A percentile compares a stretch with the other conserved stretches of the same genome.
Conservation (phyloP, 2,888 invertebrate species). For the Temnothorax ravouxi region DNA sequence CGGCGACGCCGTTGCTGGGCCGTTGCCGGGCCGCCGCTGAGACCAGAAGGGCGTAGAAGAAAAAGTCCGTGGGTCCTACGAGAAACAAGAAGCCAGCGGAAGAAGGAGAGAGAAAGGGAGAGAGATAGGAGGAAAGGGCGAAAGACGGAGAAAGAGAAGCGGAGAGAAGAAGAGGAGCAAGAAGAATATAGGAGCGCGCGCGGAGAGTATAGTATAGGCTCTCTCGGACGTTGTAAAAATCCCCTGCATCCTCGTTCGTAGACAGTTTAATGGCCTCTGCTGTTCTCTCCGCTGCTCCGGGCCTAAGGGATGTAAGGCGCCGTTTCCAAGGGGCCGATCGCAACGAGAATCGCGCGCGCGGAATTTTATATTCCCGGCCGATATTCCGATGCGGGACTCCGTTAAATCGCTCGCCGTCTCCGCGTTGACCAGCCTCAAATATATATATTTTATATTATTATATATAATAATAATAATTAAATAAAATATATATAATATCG, state of each 20-base stretch:
- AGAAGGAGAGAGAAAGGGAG: constrained; percentile 63
- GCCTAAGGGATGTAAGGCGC: constrained; percentile 80
- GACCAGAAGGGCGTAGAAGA: constrained; percentile 75
- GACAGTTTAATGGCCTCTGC: constrained; percentile 84
- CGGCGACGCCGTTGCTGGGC: constrained; percentile 77
- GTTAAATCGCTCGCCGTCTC: not conserved
- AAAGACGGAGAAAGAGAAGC: constrained; percentile 54
- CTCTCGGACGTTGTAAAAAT: constrained; percentile 79
- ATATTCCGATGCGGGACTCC: not conserved
- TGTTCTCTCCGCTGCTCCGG: constrained; percentile 73
- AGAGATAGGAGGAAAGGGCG: constrained; percentile 44
- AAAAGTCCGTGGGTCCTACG: constrained; percentile 71
- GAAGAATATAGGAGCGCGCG: constrained; percentile 70
- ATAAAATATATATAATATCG: not conserved
- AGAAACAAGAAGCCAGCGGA: constrained; percentile 72
- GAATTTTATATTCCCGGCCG: not conserved
- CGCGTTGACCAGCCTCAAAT: not conserved
- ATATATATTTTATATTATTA: not conserved
- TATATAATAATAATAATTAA: not conserved
- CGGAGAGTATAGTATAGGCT: constrained; percentile 74
- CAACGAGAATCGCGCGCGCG: constrained; percentile 16
- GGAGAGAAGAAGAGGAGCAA: constrained; percentile 69
- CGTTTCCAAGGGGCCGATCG: constrained; percentile 79
- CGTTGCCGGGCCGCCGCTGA: constrained; percentile 58
- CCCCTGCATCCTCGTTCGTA: constrained; percentile 79